Conservation (phyloP, 2,797 vertebrate genomes). For the Artibeus jamaicensis region DNA sequence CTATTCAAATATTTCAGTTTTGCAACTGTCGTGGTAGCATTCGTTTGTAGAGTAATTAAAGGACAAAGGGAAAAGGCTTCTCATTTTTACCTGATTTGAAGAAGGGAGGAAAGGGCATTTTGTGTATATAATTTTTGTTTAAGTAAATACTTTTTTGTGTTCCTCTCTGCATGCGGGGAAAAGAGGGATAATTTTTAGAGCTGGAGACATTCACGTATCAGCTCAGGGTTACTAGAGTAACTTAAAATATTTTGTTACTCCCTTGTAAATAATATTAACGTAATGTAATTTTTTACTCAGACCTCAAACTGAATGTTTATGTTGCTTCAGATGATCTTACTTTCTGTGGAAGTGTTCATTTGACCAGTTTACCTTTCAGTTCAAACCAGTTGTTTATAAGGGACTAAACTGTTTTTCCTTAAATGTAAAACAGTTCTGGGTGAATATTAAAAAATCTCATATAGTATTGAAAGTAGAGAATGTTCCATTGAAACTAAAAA, state of each 20-base stretch:
- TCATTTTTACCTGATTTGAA: constrained; percentile 8
- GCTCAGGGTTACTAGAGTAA: neutral
- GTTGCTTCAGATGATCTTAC: neutral
- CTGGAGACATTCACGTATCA: neutral
- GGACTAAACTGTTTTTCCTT: neutral
- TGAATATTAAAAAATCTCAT: constrained; percentile 4
- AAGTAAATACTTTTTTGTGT: neutral
- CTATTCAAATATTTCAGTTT: neutral
- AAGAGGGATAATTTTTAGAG: neutral
- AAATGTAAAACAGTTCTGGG: neutral
- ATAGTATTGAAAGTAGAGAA: neutral
- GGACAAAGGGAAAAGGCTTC: neutral
- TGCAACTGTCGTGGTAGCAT: neutral
- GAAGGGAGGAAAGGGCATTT: constrained; percentile 7
- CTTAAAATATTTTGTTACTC: constrained; percentile 11
- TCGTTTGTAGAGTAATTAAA: neutral
- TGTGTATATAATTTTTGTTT: neutral
- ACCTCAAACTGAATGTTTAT: neutral
- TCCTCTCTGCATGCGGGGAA: neutral
- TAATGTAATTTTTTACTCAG: neutral
- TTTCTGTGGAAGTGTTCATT: constrained; percentile 20
- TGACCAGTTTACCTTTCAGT: neutral
- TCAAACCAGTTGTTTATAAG: constrained; percentile 16
- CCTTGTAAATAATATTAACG: neutral
- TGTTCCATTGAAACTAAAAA: neutral